Percentiles rank a stretch among this genome's conserved stretches.
Conservation (phyloP, 2,888 invertebrate species). For the Mayetiola destructor region DNA sequence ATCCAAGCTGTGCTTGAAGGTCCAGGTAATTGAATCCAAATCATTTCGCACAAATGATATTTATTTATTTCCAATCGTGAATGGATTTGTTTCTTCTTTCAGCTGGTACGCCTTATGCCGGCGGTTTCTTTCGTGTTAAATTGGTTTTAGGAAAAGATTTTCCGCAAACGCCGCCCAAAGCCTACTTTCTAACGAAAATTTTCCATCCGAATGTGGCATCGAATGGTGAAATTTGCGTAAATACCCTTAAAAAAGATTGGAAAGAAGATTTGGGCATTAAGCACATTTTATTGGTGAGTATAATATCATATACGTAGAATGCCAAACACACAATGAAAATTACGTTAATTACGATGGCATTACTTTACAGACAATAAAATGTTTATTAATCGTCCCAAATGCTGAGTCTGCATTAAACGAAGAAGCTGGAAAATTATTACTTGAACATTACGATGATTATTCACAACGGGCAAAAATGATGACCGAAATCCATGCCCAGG, state of each 20-base stretch:
- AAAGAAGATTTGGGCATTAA: conserved; percentile 87
- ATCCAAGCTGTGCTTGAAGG: conserved; percentile 87
- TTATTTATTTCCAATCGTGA: not conserved
- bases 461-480: conserved; percentile 76
- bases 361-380: conserved; percentile 65
- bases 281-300: conserved; percentile 71
- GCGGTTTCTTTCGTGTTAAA: conserved; percentile 80
- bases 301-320: not conserved
- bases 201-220: conserved; percentile 93
- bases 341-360: not conserved
- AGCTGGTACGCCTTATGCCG: conserved; percentile 84
- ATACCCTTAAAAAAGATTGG: conserved; percentile 94
- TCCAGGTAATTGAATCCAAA: conserved; percentile 43
- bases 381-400: conserved; percentile 92
- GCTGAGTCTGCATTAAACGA: conserved; percentile 94
- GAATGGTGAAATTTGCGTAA: conserved; percentile 92
- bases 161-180: conserved; percentile 83
- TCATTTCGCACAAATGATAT: not conserved
- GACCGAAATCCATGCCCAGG: conserved; percentile 76
- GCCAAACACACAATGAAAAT: not conserved
- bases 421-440: conserved; percentile 84
- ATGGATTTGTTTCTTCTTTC: conserved; percentile 20
- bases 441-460: conserved; percentile 88
- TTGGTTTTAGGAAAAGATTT: conserved; percentile 83
- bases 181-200: conserved; percentile 84